These are phyloP conservation scores for Stegodyphus mimosarum DNA, from an alignment of 1,140 invertebrate genomes.

Conservation along the genomic window DNA sequence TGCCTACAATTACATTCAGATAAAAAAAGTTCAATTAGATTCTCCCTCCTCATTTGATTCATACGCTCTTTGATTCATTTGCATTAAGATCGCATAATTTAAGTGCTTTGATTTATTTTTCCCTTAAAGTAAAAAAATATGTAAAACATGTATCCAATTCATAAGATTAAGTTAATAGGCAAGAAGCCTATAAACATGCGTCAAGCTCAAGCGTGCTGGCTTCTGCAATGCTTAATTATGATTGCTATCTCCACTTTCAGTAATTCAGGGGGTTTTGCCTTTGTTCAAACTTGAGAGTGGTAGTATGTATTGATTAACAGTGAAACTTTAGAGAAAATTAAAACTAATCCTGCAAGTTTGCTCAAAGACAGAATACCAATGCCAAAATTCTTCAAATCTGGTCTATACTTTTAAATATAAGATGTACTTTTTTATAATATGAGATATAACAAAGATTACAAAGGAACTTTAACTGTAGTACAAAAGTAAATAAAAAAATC, in stretches of 20 bases:
- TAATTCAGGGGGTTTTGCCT: not conserved
- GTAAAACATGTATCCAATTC: not conserved
- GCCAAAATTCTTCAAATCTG: not conserved
- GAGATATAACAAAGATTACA: conserved; percentile 23
- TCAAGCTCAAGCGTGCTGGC: conserved; percentile 59
- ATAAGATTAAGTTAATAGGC: conserved; percentile 5
- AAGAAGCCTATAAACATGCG: conserved; percentile 59
- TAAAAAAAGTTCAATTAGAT: not conserved
- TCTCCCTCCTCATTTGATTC: not conserved
- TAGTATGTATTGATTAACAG: not conserved
- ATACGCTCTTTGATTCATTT: not conserved
- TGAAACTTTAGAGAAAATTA: not conserved
- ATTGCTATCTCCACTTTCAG: conserved; percentile 33
- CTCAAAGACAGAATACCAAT: conserved; percentile 52
- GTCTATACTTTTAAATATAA: not conserved
- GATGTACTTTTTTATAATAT: conserved; percentile 18
- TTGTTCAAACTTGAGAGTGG: conserved; percentile 40
- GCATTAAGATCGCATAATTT: not conserved
- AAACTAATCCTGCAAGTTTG: conserved; percentile 1
- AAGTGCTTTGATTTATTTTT: not conserved
- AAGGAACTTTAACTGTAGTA: conserved; percentile 11
- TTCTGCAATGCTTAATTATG: conserved; percentile 51
- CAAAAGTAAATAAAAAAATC: conserved; percentile 27
- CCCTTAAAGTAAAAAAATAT: conserved; percentile 1
- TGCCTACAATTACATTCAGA: not conserved